Evolutionary conservation across 2,113 vertebrate genomes (phyloP), one percentile per base, ranked within the genome.

Genomic region (Actenoides hombroni): DNA sequence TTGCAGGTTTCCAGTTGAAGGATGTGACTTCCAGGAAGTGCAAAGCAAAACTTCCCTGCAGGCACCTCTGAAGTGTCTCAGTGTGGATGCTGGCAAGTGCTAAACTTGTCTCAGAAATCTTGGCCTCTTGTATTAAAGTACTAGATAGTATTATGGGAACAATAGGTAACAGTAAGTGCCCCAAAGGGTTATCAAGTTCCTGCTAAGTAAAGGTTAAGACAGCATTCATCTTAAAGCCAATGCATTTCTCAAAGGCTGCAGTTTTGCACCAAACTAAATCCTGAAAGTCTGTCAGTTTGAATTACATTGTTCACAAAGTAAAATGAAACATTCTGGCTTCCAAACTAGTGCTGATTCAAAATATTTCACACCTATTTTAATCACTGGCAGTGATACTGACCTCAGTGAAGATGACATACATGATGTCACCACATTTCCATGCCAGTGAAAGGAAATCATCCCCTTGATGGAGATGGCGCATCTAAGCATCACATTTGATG

Each of bases 181-280:
- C 81, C 84, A 93, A 93, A 96, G 93, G 80, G 69, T 94, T 94
- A 87, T 97, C 94, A 97, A 86, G 24, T 92, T 87, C 67, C 48
- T 83, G 64, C 70, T 68, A 76, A 79, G 35, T 59, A 97, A 69
- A 63, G 31, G 59, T 86, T 92, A 90, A 94, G 94, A 96, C 96
- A 96, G 88, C 88, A 54, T 90, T 97, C 86, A 90, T 95, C 96
- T 96, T 95, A 95, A 95, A 91, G 92, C 82, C 89, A 92, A 44
- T 76, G 88, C 68, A 90, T 85, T 95, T 94, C 88, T 80, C 90
- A 86, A 83, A 95, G 48, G 78, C 75, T 31, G 9, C n/a, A 73
- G 53, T 85, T 97, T 90, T 69, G 64, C 56, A 78, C 61, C 57
- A 79, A 93, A 83, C 81, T 89, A 76, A 88, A 89, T 81, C 63